Conservation (phyloP, 2,113 vertebrate species). For the Corythornis cristatus region DNA sequence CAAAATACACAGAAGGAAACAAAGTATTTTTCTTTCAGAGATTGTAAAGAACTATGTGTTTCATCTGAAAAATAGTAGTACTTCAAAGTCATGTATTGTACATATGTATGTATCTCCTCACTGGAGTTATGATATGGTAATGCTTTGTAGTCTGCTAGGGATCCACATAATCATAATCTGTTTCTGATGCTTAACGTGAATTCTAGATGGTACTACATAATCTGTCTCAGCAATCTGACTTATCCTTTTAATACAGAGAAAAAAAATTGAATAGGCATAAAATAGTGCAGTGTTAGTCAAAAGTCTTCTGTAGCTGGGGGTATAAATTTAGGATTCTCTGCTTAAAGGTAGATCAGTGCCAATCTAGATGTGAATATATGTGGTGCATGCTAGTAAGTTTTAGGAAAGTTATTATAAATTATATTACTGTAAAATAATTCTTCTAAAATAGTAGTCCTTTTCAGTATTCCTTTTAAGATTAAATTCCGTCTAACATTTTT, state of each 20-base stretch:
- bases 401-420: background rate
- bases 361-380: background rate
- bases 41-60: background rate
- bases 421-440: background rate
- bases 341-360: background rate
- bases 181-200: background rate
- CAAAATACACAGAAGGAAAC: background rate
- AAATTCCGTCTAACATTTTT: background rate
- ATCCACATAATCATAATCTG: background rate
- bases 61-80: background rate
- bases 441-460: background rate
- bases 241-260: background rate
- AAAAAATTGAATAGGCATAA: background rate
- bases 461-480: background rate
- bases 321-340: conserved; percentile 6
- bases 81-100: background rate
- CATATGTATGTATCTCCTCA: background rate
- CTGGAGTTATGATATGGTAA: background rate
- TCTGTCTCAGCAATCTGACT: background rate
- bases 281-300: background rate
- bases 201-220: background rate
- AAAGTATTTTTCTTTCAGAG: background rate
- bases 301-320: background rate
- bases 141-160: conserved; percentile 14
- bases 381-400: background rate